Conservation (phyloP, 2,797 vertebrate species). For the Falco naumanni region DNA sequence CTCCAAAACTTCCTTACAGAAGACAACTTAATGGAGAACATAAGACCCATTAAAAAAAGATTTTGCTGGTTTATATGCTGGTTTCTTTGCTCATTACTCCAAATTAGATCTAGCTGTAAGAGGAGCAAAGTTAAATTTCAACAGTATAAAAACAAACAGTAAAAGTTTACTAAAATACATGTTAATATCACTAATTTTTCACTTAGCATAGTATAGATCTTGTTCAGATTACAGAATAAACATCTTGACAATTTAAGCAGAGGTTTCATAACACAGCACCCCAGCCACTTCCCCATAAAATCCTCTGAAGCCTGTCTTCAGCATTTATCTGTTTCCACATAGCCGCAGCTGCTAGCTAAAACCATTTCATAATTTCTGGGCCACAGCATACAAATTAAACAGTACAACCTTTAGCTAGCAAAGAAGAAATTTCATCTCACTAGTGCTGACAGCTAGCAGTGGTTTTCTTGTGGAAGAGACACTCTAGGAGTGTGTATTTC, state of each 20-base stretch:
- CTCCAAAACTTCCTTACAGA: background rate
- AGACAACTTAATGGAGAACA: background rate
- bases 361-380: background rate
- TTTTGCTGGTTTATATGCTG: background rate
- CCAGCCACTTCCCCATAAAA: background rate
- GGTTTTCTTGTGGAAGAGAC: background rate
- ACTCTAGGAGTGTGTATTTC: background rate
- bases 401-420: background rate
- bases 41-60: background rate
- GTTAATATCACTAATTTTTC: background rate
- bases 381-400: background rate
- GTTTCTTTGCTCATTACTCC: background rate
- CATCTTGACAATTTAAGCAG: background rate
- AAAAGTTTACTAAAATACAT: background rate
- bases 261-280: background rate
- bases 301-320: background rate
- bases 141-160: background rate
- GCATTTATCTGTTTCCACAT: background rate
- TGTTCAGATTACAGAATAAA: background rate
- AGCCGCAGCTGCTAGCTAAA: background rate
- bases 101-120: background rate
- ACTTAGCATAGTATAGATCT: background rate
- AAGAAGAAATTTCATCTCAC: background rate
- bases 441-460: background rate
- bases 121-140: background rate